Conservation (phyloP, 2,113 vertebrate species). For the Ailurus styani region DNA sequence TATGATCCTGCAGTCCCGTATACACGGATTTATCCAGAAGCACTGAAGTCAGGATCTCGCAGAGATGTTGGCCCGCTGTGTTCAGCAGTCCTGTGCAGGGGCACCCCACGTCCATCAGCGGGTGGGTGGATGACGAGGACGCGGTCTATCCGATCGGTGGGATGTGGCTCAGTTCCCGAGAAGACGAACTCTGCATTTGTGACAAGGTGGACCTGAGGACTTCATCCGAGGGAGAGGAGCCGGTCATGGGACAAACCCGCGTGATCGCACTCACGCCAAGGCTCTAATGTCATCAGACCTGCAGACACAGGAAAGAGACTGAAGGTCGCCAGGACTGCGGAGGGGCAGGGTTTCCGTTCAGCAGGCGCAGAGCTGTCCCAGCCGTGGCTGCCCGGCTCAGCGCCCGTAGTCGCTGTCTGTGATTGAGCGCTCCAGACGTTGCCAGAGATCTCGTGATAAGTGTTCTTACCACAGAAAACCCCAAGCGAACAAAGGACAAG, state of each 20-base stretch:
- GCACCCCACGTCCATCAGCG: rapidly evolving
- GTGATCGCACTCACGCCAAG: rapidly evolving
- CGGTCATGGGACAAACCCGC: rapidly evolving
- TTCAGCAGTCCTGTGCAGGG: neutral
- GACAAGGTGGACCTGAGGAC: neutral
- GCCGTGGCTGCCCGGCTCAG: too few relatives aligned
- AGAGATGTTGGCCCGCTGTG: rapidly evolving
- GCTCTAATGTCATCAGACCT: rapidly evolving
- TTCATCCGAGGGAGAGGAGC: rapidly evolving
- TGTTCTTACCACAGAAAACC: neutral
- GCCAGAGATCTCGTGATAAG: neutral
- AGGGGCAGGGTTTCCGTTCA: rapidly evolving
- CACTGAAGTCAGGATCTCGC: neutral
- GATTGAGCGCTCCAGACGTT: rapidly evolving
- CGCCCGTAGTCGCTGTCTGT: too few relatives aligned
- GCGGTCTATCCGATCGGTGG: rapidly evolving
- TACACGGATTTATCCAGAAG: neutral
- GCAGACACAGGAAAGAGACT: neutral
- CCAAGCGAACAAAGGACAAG: too few relatives aligned
- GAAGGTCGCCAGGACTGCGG: neutral
- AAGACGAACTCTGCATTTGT: rapidly evolving
- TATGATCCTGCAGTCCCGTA: neutral
- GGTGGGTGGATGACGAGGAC: rapidly evolving
- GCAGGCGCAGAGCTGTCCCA: too few relatives aligned
- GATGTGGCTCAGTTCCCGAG: rapidly evolving